Evolutionary conservation across 2,113 vertebrate species (phyloP).

Genomic region (Tiliqua scincoides): DNA sequence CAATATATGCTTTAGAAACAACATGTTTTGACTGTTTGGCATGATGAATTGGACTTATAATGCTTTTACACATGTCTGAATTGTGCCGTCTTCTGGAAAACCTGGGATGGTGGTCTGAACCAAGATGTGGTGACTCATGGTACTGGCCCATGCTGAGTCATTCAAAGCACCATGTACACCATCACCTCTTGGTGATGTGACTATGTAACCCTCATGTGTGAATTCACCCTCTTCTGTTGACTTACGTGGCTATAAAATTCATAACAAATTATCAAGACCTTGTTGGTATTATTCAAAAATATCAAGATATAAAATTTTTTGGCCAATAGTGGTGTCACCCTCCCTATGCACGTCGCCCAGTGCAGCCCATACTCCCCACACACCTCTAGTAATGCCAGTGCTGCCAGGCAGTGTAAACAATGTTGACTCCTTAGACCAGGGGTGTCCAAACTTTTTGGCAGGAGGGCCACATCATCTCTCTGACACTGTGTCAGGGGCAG

Average conservation of each 20-base stretch:
- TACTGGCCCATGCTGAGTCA: background rate
- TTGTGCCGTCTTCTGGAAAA: background rate
- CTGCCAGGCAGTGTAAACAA: too few species aligned
- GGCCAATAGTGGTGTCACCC: too few species aligned
- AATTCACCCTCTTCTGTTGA: background rate
- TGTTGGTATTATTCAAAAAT: background rate
- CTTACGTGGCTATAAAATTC: background rate
- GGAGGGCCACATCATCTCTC: too few species aligned
- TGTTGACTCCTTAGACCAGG: too few species aligned
- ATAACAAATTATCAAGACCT: slow-evolving; percentile 5
- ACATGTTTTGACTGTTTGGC: background rate
- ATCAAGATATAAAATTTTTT: too few species aligned
- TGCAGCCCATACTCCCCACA: too few species aligned
- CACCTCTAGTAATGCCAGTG: too few species aligned
- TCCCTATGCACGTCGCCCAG: too few species aligned
- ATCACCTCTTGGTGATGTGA: background rate
- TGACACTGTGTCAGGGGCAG: too few species aligned
- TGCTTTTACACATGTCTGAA: background rate
- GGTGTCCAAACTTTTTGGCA: too few species aligned
- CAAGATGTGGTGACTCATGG: background rate
- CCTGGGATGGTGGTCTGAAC: background rate
- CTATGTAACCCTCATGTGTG: background rate
- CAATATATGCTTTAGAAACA: background rate
- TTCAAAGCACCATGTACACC: background rate
- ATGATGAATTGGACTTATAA: background rate